phyloP scores from a whole-genome alignment of 2,888 invertebrate genomes.

The Sarcophaga caerulescens region DNA sequence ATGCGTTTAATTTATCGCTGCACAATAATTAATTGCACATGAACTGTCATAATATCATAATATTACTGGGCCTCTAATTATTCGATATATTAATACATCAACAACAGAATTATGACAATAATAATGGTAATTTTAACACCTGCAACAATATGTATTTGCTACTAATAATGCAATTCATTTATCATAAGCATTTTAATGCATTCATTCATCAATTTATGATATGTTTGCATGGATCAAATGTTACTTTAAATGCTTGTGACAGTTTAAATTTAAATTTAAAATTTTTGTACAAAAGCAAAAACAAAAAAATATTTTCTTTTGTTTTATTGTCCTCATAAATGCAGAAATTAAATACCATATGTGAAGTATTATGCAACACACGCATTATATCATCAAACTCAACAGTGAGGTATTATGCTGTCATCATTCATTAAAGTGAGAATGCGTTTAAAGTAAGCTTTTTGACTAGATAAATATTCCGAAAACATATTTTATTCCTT shows the following conservation, averaged over 20 bases:
- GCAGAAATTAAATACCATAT: no score
- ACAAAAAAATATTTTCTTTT: background rate
- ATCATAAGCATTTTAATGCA: background rate
- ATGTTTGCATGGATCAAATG: no score
- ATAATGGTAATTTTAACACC: background rate
- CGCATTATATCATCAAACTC: no score
- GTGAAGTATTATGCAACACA: no score
- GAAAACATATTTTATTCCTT: no score
- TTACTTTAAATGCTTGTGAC: no score
- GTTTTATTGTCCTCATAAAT: background rate
- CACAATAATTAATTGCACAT: background rate
- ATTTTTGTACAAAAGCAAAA: no score
- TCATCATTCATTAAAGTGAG: no score
- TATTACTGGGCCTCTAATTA: background rate
- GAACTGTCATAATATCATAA: background rate
- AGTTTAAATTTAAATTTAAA: no score
- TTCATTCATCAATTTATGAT: background rate
- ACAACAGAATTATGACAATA: background rate
- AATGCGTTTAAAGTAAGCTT: no score
- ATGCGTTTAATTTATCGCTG: background rate
- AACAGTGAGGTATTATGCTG: no score
- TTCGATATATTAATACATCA: background rate
- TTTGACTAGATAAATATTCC: no score
- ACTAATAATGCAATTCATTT: background rate
- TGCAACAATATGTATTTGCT: background rate